Percentiles rank a stretch among this genome's conserved stretches.
These are phyloP conservation scores for Apostichopus parvimensis DNA, from an alignment of 35 echinoderm and acorn worm genomes.

Conservation along the genomic window DNA sequence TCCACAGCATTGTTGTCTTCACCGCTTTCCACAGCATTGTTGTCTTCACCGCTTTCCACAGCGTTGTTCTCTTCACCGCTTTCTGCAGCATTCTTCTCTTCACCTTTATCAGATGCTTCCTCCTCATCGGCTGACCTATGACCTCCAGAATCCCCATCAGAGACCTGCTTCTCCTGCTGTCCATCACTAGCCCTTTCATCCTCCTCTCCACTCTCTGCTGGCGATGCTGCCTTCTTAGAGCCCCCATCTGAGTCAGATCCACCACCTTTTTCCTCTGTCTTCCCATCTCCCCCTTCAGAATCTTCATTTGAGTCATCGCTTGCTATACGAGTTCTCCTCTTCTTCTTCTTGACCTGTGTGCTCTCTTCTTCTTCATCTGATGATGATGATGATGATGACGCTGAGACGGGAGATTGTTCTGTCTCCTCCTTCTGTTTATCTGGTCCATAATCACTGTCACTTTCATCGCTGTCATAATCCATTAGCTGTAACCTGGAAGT, in stretches of 20 bases:
- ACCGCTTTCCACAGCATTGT: not conserved
- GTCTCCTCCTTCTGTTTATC: slow-evolving; percentile 42
- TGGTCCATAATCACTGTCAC: slow-evolving; percentile 47
- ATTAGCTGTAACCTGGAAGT: slow-evolving; percentile 12
- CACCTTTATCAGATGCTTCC: slow-evolving; percentile 12
- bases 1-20: not conserved
- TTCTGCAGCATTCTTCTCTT: not conserved
- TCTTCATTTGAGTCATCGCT: slow-evolving; percentile 52
- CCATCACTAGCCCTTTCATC: not conserved
- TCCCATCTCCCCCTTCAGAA: not conserved
- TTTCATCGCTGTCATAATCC: slow-evolving; percentile 41
- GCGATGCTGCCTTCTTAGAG: not conserved
- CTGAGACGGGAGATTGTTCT: slow-evolving; percentile 24
- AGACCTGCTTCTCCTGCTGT: slow-evolving; percentile 43
- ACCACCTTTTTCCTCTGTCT: not conserved
- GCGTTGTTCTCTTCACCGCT: not conserved
- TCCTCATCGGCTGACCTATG: slow-evolving; percentile 45
- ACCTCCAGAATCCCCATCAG: slow-evolving; percentile 61
- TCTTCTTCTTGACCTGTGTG: not conserved
- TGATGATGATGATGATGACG: not conserved
- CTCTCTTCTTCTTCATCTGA: not conserved
- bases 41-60: slow-evolving; percentile 11
- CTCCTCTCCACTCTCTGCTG: not conserved
- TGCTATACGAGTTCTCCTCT: slow-evolving; percentile 12
- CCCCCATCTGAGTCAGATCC: slow-evolving; percentile 13